A percentile compares a stretch with the other conserved stretches of the same genome.
These are phyloP conservation scores for Thrips palmi DNA, from an alignment of 1,140 invertebrate species.

Conservation along the genomic window DNA sequence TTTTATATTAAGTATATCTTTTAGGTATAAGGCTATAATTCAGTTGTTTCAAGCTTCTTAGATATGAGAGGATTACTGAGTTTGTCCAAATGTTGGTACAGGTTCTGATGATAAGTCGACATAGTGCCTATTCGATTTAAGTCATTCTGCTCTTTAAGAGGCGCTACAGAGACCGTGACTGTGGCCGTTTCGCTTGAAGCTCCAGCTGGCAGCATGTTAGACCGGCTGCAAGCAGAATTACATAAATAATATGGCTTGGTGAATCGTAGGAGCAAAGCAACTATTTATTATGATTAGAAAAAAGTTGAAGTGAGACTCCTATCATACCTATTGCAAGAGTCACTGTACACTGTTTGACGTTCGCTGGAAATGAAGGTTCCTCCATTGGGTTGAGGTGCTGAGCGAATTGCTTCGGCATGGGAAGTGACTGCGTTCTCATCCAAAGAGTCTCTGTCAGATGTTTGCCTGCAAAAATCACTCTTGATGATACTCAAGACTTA, in stretches of 20 bases:
- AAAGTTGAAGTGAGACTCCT: not conserved
- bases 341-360: slow-evolving; percentile 37
- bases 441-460: slow-evolving; percentile 63
- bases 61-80: slow-evolving; percentile 34
- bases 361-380: slow-evolving; percentile 23
- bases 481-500: not conserved
- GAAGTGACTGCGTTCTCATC: slow-evolving; percentile 63
- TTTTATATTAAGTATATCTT: no score
- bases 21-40: slow-evolving; percentile 33
- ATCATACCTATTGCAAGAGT: slow-evolving; percentile 23
- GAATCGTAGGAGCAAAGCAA: not conserved
- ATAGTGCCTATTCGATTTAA: slow-evolving; percentile 17
- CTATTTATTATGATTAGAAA: not conserved
- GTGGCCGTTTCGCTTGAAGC: slow-evolving; percentile 19
- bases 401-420: slow-evolving; percentile 33
- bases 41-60: slow-evolving; percentile 72
- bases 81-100: slow-evolving; percentile 28
- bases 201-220: slow-evolving; percentile 17
- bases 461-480: slow-evolving; percentile 31
- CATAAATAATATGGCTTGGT: slow-evolving; percentile 7
- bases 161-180: no score
- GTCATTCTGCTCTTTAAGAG: slow-evolving; percentile 27
- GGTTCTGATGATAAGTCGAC: slow-evolving; percentile 24
- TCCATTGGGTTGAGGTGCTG: slow-evolving; percentile 26
- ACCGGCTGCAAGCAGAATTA: slow-evolving; percentile 17